A percentile compares a stretch with the other conserved stretches of the same genome.
phyloP scores from a whole-genome alignment of 2,888 invertebrate species.

The Amiota communis region DNA sequence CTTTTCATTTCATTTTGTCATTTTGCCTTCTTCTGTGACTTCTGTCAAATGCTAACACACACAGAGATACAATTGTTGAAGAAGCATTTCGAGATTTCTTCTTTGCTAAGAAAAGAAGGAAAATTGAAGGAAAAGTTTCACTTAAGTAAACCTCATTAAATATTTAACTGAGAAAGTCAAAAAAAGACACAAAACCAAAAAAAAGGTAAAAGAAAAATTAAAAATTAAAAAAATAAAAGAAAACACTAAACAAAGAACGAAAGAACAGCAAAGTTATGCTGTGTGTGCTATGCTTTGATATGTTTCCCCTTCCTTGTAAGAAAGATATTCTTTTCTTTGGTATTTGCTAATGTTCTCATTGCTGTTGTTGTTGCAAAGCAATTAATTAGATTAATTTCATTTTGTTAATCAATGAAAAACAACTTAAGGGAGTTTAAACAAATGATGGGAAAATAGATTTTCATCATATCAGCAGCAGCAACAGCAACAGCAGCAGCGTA shows the following conservation, averaged over 20 bases:
- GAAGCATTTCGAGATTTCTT: neutral
- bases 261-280: conserved; percentile 37
- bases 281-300: conserved; percentile 5
- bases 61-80: too few relatives aligned
- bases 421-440: too few relatives aligned
- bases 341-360: neutral
- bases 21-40: conserved; percentile 13
- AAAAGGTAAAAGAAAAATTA: neutral
- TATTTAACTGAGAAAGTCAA: conserved; percentile 33
- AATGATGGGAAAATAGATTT: too few relatives aligned
- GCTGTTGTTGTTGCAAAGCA: neutral
- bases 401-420: conserved; percentile 2
- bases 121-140: neutral
- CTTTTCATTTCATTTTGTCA: conserved; percentile 4
- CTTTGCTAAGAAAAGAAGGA: neutral
- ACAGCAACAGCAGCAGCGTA: too few relatives aligned
- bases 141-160: conserved; percentile 46
- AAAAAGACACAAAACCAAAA: conserved; percentile 26
- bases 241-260: conserved; percentile 12
- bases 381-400: conserved; percentile 18
- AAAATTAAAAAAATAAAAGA: too few relatives aligned
- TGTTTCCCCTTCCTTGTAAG: neutral
- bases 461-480: too few relatives aligned
- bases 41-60: conserved; percentile 1
- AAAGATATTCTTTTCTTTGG: neutral